Evolutionary conservation across 37 sponge, comb jelly and placozoan species (phyloP).

Genomic region (Geodia barretti): DNA sequence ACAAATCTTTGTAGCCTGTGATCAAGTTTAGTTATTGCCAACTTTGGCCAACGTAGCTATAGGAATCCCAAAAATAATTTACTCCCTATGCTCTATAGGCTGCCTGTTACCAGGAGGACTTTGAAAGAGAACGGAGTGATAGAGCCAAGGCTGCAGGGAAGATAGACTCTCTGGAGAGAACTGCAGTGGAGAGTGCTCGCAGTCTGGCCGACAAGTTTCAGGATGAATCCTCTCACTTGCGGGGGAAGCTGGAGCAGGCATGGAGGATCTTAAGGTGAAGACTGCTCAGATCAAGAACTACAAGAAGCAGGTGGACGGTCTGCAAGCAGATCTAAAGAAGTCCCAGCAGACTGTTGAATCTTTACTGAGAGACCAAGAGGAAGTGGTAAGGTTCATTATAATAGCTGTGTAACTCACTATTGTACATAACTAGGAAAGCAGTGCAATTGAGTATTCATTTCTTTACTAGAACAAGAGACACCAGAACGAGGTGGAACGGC

Average conservation of each 20-base stretch:
- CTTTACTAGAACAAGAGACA: too few species aligned
- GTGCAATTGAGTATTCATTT: too few species aligned
- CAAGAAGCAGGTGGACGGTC: neutral
- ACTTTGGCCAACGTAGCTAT: too few species aligned
- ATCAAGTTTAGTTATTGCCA: too few species aligned
- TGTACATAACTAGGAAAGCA: too few species aligned
- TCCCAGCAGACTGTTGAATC: too few species aligned
- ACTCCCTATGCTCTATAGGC: neutral
- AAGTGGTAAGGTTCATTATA: too few species aligned
- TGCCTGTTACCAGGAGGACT: neutral
- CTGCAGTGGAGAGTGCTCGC: neutral
- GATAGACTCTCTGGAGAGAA: neutral
- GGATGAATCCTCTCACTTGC: neutral
- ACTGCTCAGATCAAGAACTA: neutral
- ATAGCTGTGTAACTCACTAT: too few species aligned
- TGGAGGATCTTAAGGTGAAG: neutral
- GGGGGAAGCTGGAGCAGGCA: neutral
- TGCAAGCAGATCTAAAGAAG: too few species aligned
- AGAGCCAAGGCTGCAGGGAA: neutral
- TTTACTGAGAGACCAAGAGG: neutral
- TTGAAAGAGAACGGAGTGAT: neutral
- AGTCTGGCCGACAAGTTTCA: neutral
- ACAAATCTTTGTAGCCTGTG: too few species aligned
- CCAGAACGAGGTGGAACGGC: too few species aligned
- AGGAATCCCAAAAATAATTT: too few species aligned